Evolutionary conservation across 1,140 invertebrate genomes (phyloP).

Genomic region (Monochamus saltuarius): DNA sequence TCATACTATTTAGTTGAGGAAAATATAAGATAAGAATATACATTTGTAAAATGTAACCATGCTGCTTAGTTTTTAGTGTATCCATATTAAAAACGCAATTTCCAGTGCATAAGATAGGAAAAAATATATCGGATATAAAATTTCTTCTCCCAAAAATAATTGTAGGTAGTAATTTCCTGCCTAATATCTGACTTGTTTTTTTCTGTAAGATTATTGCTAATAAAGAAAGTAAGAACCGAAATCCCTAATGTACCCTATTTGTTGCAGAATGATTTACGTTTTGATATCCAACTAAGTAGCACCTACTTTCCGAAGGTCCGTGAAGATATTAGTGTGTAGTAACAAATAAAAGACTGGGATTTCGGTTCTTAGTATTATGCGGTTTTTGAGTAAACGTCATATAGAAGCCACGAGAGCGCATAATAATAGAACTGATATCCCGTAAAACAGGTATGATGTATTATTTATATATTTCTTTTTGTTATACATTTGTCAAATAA

Average conservation of each 20-base stretch:
- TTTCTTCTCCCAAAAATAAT: too few species aligned
- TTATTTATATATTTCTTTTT: slow-evolving; percentile 9
- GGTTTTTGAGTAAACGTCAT: slow-evolving; percentile 10
- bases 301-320: slow-evolving; percentile 12
- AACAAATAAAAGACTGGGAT: slow-evolving; percentile 32
- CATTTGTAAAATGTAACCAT: too few species aligned
- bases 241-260: slow-evolving; percentile 47
- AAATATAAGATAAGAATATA: too few species aligned
- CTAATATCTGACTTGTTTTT: too few species aligned
- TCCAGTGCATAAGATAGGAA: too few species aligned
- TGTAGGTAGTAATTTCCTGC: too few species aligned
- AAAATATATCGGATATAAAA: too few species aligned
- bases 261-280: slow-evolving; percentile 53
- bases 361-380: slow-evolving; percentile 42
- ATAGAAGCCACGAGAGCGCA: slow-evolving; percentile 7
- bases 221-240: slow-evolving; percentile 45
- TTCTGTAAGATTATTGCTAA: too few species aligned
- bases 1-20: too few species aligned
- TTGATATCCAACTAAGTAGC: slow-evolving; percentile 47
- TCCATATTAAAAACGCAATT: too few species aligned
- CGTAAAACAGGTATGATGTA: slow-evolving; percentile 14
- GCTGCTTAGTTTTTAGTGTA: too few species aligned
- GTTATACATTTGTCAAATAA: slow-evolving; percentile 2
- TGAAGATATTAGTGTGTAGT: slow-evolving; percentile 25
- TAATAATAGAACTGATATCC: slow-evolving; percentile 29